Evolutionary conservation across 2,888 invertebrate genomes (phyloP), one percentile per base, ranked within the genome.

Genomic region (Caenorhabditis parvicauda): DNA sequence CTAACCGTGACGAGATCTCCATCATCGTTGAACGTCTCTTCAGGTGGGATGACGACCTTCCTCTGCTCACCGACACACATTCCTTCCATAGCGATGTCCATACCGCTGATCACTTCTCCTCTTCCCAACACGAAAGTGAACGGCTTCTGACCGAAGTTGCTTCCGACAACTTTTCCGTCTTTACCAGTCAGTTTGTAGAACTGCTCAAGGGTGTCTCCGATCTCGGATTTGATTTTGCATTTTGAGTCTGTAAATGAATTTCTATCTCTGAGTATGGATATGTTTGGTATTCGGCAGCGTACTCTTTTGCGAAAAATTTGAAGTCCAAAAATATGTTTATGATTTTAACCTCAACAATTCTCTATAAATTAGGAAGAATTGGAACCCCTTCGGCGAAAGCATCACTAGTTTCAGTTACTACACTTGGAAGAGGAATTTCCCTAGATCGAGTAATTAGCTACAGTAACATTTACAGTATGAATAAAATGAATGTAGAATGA

Each of bases 11-110:
- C n/a, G n/a, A n/a, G 70, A 24, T 48, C 72, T 59, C 64, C 71
- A 46, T 75, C 74, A 5, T 76, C 76, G 28, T 64, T 75, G 46
- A 68, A 75, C 21, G 76, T 76, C 39, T 75, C 76, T 27, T 75
- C 75, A 21, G 76, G 63, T 7, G 79, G 79, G 48, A 79, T 77
- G 14, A 72, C 54, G 3, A 77, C 70, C 57, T 72, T 72, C 38
- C 73, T 54, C 55, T 73, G 79, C 46, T 78, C 77, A 22, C 77
- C 77, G 14, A 70, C 72, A 42, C 79, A 79, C 79, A 78, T 75
- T 46, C 68, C 69, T 24, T 65, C 66, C 70, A 72, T 72, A 28
- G 54, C 70, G 12, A 71, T 48, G 32, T 79, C 79, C 79, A 79
- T 79, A 29, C 79, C 77, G 17, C 69, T 66, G 43, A 79, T 72